phyloP scores from a whole-genome alignment of 2,888 invertebrate genomes.

The Julus scandinavius region DNA sequence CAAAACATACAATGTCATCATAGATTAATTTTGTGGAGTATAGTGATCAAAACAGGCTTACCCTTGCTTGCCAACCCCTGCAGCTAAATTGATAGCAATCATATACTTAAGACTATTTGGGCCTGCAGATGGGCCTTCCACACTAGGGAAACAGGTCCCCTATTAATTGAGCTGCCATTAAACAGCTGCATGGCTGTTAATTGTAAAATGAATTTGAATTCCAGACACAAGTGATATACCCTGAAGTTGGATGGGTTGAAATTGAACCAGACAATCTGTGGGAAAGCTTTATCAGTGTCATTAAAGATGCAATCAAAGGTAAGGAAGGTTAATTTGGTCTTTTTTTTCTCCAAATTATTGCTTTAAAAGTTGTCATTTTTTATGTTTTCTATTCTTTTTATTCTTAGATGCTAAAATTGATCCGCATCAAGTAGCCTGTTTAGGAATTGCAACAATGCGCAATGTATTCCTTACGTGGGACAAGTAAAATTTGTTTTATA shows the following conservation, averaged over 20 bases:
- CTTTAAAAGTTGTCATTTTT: slow-evolving; percentile 28
- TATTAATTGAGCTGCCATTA: too few species aligned
- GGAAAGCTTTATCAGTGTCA: slow-evolving; percentile 75
- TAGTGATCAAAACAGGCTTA: too few species aligned
- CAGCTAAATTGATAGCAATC: too few species aligned
- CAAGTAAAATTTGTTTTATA: slow-evolving; percentile 64
- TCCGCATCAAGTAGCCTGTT: slow-evolving; percentile 76
- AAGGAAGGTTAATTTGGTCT: slow-evolving; percentile 55
- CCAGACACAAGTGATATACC: slow-evolving; percentile 82
- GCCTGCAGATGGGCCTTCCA: too few species aligned
- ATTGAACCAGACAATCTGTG: slow-evolving; percentile 87
- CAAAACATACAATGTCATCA: too few species aligned
- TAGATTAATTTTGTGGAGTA: too few species aligned
- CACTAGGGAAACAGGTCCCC: too few species aligned
- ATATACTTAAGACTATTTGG: too few species aligned
- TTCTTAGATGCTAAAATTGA: slow-evolving; percentile 76
- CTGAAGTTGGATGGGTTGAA: slow-evolving; percentile 83
- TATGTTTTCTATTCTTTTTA: slow-evolving; percentile 50
- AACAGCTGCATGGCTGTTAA: not conserved
- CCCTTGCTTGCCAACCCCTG: too few species aligned
- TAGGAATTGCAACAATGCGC: slow-evolving; percentile 86
- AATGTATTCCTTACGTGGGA: slow-evolving; percentile 88
- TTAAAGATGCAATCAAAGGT: slow-evolving; percentile 72
- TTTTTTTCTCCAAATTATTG: not conserved
- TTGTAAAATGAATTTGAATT: slow-evolving; percentile 53